These are phyloP conservation scores for Phthorimaea operculella DNA, from an alignment of 1,140 invertebrate species.

Conservation along the genomic window DNA sequence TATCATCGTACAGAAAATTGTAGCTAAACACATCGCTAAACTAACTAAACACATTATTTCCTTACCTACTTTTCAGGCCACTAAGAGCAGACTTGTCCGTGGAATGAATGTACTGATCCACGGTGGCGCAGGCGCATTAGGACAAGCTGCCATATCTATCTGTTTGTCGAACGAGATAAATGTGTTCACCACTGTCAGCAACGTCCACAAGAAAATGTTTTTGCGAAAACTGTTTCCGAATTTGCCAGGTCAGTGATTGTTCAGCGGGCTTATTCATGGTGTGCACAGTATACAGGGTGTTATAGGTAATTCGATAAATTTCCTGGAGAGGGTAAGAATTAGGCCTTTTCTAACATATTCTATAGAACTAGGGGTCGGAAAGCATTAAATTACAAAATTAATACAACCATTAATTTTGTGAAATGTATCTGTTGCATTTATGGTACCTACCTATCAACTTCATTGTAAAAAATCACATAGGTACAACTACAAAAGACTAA, in stretches of 20 bases:
- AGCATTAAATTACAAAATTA: neutral
- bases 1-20: too few species aligned
- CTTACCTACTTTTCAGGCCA: too few species aligned
- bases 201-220: slow-evolving; percentile 9
- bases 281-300: neutral
- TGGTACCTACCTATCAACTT: too few species aligned
- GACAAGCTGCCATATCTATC: slow-evolving; percentile 76
- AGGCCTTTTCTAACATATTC: neutral
- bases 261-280: too few species aligned
- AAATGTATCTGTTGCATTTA: too few species aligned
- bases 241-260: neutral
- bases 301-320: neutral
- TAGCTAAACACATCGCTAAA: too few species aligned
- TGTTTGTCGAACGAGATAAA: slow-evolving; percentile 69
- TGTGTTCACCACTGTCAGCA: slow-evolving; percentile 70
- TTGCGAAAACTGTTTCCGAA: slow-evolving; percentile 7
- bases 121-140: slow-evolving; percentile 78
- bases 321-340: neutral
- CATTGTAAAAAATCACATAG: too few species aligned
- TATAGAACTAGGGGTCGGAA: too few species aligned
- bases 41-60: too few species aligned
- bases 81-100: too few species aligned
- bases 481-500: too few species aligned
- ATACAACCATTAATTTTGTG: too few species aligned
- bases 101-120: slow-evolving; percentile 70